phyloP scores from a whole-genome alignment of 2,797 vertebrate species.

The Megalops cyprinoides region DNA sequence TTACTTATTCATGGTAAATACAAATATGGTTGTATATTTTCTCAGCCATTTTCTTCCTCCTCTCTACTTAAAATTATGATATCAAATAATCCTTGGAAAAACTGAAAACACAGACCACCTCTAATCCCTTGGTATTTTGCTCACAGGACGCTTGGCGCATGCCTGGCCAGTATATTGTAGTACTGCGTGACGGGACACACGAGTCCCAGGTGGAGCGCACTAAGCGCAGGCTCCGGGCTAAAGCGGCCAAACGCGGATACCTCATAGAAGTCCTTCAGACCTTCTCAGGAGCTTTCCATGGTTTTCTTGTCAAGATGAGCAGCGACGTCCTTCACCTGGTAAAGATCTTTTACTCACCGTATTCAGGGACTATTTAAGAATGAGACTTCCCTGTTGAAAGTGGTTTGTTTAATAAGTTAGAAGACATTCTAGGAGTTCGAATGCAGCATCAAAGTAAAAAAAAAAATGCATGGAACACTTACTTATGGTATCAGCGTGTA shows the following conservation, averaged over 20 bases:
- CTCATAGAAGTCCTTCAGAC: slow-evolving; percentile 72
- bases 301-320: slow-evolving; percentile 76
- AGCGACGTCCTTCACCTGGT: slow-evolving; percentile 79
- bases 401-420: background rate
- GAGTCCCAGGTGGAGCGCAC: slow-evolving; percentile 67
- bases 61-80: too few relatives aligned
- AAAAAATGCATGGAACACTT: too few relatives aligned
- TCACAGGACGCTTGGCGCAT: slow-evolving; percentile 80
- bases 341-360: slow-evolving; percentile 27
- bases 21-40: too few relatives aligned
- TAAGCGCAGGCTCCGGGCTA: slow-evolving; percentile 63
- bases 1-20: too few relatives aligned
- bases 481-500: too few relatives aligned
- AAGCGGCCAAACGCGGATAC: slow-evolving; percentile 73
- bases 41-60: too few relatives aligned
- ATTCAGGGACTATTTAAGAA: background rate
- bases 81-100: too few relatives aligned
- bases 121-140: background rate
- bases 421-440: background rate
- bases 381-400: background rate
- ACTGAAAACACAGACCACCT: background rate
- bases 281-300: slow-evolving; percentile 75
- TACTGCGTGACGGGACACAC: slow-evolving; percentile 69
- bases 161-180: slow-evolving; percentile 80
- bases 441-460: too few relatives aligned